phyloP scores from a whole-genome alignment of 1,140 invertebrate species.

The Hypothenemus hampei region DNA sequence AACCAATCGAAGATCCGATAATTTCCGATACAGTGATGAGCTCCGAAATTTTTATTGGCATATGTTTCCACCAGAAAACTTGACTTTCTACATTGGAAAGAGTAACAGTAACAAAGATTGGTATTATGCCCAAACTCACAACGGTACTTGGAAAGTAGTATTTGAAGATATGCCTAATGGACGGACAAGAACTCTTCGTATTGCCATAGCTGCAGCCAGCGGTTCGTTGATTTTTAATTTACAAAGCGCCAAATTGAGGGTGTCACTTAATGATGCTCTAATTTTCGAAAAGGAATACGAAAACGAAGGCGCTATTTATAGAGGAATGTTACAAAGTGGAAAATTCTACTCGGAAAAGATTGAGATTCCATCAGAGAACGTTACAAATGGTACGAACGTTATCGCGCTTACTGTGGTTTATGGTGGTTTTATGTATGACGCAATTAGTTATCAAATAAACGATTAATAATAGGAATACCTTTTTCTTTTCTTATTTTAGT shows the following conservation, averaged over 20 bases:
- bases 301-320: neutral
- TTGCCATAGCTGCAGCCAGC: slow-evolving; percentile 4
- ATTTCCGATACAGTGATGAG: slow-evolving; percentile 3
- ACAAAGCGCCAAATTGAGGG: neutral
- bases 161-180: neutral
- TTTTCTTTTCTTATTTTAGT: too few species aligned
- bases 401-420: neutral
- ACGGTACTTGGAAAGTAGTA: slow-evolving; percentile 3
- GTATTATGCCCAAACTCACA: slow-evolving; percentile 5
- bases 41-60: slow-evolving; percentile 4
- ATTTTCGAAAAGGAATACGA: neutral
- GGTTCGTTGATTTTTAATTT: neutral
- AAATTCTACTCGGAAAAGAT: neutral
- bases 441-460: slow-evolving; percentile 7
- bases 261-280: neutral
- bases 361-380: neutral
- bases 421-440: slow-evolving; percentile 4
- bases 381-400: neutral
- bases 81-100: neutral
- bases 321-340: neutral
- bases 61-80: neutral
- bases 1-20: slow-evolving; percentile 1
- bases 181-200: neutral
- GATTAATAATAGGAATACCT: neutral
- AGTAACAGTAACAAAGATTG: neutral